Percentiles rank a stretch among this genome's conserved stretches.
Evolutionary conservation across 2,888 invertebrate genomes (phyloP).

Genomic region (Terebella lapidaria): DNA sequence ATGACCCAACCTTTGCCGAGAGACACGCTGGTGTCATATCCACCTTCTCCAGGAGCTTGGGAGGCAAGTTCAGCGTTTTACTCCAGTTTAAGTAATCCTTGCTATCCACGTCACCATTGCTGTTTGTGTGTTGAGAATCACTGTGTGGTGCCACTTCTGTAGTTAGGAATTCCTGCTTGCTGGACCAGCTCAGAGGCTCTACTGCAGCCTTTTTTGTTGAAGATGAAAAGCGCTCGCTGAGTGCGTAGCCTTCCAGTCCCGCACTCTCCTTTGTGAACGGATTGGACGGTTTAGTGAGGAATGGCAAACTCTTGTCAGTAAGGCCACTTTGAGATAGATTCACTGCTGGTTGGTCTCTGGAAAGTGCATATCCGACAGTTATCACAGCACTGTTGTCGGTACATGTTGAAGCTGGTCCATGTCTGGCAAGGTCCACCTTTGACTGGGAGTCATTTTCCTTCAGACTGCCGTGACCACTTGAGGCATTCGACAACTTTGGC

Average conservation of each 20-base stretch:
- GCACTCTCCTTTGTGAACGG: not conserved
- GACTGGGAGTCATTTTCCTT: not conserved
- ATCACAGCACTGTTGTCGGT: slow-evolving; percentile 15
- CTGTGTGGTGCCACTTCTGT: no score
- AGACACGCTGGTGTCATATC: slow-evolving; percentile 15
- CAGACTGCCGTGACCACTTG: not conserved
- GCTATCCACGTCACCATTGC: not conserved
- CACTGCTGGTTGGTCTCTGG: slow-evolving; percentile 7
- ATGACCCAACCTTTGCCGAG: no score
- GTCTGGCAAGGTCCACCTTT: not conserved
- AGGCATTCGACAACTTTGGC: not conserved
- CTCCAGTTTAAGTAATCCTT: not conserved
- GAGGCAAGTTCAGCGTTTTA: not conserved
- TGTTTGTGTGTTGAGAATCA: no score
- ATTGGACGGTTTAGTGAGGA: not conserved
- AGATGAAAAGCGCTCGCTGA: not conserved
- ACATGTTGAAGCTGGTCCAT: not conserved
- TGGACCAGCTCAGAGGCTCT: not conserved
- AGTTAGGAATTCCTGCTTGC: not conserved
- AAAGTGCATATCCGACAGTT: slow-evolving; percentile 19
- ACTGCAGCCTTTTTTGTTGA: not conserved
- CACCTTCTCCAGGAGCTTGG: slow-evolving; percentile 1
- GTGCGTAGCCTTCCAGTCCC: not conserved
- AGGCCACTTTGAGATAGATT: not conserved
- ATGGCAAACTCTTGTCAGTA: not conserved